Evolutionary conservation across 2,113 vertebrate species (phyloP).

Genomic region (Probosciger aterrimus): DNA sequence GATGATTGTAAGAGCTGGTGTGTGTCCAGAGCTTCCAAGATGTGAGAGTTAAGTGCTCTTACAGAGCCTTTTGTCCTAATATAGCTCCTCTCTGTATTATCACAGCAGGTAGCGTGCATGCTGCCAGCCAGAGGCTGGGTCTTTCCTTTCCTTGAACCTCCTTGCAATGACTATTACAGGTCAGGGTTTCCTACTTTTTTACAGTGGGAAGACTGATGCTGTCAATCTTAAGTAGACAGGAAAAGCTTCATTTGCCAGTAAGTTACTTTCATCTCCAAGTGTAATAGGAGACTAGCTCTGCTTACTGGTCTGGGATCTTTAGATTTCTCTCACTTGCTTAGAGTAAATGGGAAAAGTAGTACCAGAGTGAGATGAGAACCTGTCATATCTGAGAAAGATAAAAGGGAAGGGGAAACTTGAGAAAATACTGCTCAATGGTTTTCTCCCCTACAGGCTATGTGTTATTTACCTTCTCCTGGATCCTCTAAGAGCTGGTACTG

Average conservation of each 20-base stretch:
- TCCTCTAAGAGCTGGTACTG: background rate
- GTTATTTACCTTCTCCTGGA: constrained; percentile 5
- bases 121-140: background rate
- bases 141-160: background rate
- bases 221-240: background rate
- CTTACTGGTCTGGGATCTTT: background rate
- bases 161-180: background rate
- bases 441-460: background rate
- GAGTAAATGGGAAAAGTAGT: background rate
- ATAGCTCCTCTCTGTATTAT: background rate
- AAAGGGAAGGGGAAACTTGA: background rate
- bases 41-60: background rate
- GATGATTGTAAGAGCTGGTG: background rate
- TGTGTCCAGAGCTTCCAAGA: background rate
- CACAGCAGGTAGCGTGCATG: background rate
- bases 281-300: background rate
- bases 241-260: background rate
- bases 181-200: background rate
- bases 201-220: background rate
- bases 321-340: background rate
- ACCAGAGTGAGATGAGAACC: background rate
- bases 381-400: background rate
- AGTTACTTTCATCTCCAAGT: background rate
- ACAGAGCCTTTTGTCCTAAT: background rate
- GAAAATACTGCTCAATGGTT: background rate